These are phyloP conservation scores for Thaumatotibia leucotreta DNA, from an alignment of 1,140 invertebrate genomes.

Conservation along the genomic window DNA sequence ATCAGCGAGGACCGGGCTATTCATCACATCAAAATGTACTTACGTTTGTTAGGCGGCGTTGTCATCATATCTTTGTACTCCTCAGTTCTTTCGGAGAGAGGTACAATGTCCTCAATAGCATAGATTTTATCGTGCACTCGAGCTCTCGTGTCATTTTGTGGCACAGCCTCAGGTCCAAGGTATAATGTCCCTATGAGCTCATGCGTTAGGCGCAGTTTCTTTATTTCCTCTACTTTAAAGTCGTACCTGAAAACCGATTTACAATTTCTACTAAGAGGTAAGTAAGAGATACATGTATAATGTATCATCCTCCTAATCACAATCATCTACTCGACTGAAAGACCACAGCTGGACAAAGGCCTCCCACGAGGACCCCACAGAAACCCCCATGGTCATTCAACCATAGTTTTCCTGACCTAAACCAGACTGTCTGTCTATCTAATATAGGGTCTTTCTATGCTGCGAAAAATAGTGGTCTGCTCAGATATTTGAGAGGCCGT, in stretches of 20 bases:
- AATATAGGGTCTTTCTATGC: too few relatives aligned
- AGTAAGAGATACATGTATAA: too few relatives aligned
- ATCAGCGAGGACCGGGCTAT: too few relatives aligned
- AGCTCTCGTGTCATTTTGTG: constrained; percentile 77
- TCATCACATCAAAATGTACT: constrained; percentile 26
- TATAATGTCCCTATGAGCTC: constrained; percentile 69
- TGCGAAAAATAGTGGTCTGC: too few relatives aligned
- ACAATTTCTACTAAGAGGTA: neutral
- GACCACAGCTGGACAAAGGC: too few relatives aligned
- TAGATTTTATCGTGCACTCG: constrained; percentile 79
- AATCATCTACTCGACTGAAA: too few relatives aligned
- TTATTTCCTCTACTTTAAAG: constrained; percentile 70
- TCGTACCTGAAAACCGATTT: constrained; percentile 69
- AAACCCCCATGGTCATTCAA: too few relatives aligned
- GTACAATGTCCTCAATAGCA: constrained; percentile 77
- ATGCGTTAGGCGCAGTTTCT: constrained; percentile 44
- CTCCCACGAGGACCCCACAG: too few relatives aligned
- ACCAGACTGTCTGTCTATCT: too few relatives aligned
- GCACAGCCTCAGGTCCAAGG: constrained; percentile 61
- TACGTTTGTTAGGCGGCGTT: constrained; percentile 54
- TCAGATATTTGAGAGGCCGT: too few relatives aligned
- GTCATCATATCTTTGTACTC: constrained; percentile 48
- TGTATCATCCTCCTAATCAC: too few relatives aligned
- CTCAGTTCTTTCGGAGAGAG: constrained; percentile 48
- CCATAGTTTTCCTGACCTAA: too few relatives aligned